phyloP scores from a whole-genome alignment of 2,797 vertebrate species.

The Acrossocheilus wenchowensis region DNA sequence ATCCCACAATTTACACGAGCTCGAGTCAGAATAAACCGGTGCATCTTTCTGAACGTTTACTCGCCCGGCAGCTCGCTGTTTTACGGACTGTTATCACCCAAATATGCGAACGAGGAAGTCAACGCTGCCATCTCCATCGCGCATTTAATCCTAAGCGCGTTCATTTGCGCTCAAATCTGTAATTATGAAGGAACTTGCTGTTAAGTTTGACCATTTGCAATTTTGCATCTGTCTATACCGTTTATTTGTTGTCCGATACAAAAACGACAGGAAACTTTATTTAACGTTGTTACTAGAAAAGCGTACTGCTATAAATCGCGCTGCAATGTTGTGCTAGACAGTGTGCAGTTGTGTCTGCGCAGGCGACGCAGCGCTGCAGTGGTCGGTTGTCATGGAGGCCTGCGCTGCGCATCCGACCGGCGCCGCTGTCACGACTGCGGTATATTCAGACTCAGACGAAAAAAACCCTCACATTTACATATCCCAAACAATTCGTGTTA shows the following conservation, averaged over 20 bases:
- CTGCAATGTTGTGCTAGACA: background rate
- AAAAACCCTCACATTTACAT: background rate
- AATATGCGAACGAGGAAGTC: conserved; percentile 25
- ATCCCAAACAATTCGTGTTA: background rate
- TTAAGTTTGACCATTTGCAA: background rate
- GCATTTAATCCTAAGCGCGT: background rate
- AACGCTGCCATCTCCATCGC: background rate
- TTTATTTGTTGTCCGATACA: background rate
- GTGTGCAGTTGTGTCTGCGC: conserved; percentile 28
- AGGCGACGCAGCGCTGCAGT: conserved; percentile 47
- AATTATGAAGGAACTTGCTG: background rate
- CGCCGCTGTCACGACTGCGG: conserved; percentile 49
- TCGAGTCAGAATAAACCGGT: background rate
- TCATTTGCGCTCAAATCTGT: background rate
- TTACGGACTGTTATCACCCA: background rate
- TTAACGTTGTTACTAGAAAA: background rate
- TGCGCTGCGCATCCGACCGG: conserved; percentile 43
- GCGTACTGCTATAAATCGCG: background rate
- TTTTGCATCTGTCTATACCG: background rate
- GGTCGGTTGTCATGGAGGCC: conserved; percentile 45
- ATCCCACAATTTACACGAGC: background rate
- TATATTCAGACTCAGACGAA: background rate
- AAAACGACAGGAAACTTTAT: background rate
- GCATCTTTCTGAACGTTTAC: background rate
- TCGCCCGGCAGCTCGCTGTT: background rate